Evolutionary conservation across 2,888 invertebrate species (phyloP), one percentile per base, ranked within the genome.

Genomic region (Rambutsinella grinnellia): DNA sequence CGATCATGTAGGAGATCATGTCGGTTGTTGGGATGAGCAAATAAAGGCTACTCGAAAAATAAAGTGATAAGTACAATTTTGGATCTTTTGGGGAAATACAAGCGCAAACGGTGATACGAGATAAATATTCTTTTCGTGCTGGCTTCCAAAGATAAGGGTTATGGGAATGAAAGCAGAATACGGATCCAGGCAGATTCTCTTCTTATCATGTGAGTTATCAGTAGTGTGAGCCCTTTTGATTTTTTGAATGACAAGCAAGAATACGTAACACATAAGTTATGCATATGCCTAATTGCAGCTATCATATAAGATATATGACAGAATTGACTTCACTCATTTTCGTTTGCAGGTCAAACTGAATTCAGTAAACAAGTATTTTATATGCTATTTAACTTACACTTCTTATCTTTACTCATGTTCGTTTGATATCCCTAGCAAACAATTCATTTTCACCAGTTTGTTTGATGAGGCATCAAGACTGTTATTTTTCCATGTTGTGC

Each of bases 1-100:
- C 10, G 63, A 28, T 28, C 28, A 21, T 19, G 23, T 24, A 17
- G 47, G 28, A 27, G 27, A n/a, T 24, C 58, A 71, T 57, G 66
- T 72, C 66, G 66, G 60, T 67, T 74, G 67, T 61, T 53, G 61
- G 53, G 61, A 62, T 74, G 75, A 68, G 75, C 61, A 75, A 75
- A 75, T 44, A 75, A 68, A 68, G 26, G 26, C 57, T 66, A 60
- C 72, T 75, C 67, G 68, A 68, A 66, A 63, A 58, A 61, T 51
- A 70, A 23, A 47, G 49, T 44, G 71, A 71, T 71, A 71, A 71
- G 36, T 21, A 19, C 6, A 21, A 24, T 24, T 54, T 23, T 19
- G 54, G 54, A 54, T 23, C 6, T 21, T 57, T n/a, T n/a, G n/a
- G 57, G 26, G 17, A 57, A 57, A n/a, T 8, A 28, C 23, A 24